Base-by-base conservation (phyloP, 1,140 invertebrate genomes). In the Idris sp. region DNA sequence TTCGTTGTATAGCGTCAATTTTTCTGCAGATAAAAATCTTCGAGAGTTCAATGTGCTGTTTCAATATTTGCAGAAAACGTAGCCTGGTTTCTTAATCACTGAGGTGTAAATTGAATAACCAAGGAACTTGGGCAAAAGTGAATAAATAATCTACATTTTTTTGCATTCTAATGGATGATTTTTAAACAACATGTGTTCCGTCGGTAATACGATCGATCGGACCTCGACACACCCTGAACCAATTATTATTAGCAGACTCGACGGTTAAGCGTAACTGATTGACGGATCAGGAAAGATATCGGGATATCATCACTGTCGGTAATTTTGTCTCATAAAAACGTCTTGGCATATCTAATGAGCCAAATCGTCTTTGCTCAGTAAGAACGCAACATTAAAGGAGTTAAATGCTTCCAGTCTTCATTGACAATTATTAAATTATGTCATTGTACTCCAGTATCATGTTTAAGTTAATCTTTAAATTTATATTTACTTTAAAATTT, bases 201-300 rank as follows among this genome's bases (percentile, higher is more conserved):
- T 22, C 6, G n/a, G 44, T 56, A 58, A 53, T 49, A 44, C 36
- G 53, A 81, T 67, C 58, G 74, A 58, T 72, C 49, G 77, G 33
- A 43, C 53, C 59, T 53, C 56, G 74, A 64, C 81, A 77, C 82
- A 76, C 81, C 80, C 74, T 44, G 53, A 38, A 28, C 41, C 46
- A 56, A 79, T 79, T 74, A 73, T 81, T 78, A 79, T 84, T 80
- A 79, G 75, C 40, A 48, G 33, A 62, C 49, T 75, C 44, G 64
- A 81, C 78, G 54, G 51, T 67, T 46, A 80, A 58, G 83, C 80
- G 82, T 83, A 80, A 84, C 83, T 80, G 79, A 84, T 84, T 81
- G 79, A 48, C 53, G 44, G 58, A 41, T 72, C 43, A 46, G 49
- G 30, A 64, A 77, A 76, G 72, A 72, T 26, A 75, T 46, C 48